Conservation (phyloP, 2,888 invertebrate genomes). For the Agrotis clavis region DNA sequence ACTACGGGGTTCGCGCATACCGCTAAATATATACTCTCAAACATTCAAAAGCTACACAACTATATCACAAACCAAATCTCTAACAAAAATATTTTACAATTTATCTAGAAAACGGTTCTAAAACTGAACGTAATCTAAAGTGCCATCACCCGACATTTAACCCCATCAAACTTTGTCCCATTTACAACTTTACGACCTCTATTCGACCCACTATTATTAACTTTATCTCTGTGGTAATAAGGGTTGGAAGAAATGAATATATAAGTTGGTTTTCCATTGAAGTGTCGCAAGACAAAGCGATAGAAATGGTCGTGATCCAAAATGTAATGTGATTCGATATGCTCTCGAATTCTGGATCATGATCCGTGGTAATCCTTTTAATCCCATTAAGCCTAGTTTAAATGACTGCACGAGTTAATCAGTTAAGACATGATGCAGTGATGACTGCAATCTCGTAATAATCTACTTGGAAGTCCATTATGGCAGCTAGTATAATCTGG, state of each 20-base stretch:
- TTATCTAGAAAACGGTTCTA: conserved; percentile 45
- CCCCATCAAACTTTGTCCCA: conserved; percentile 45
- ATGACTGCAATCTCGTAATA: background rate
- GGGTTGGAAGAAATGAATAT: background rate
- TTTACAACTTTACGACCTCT: conserved; percentile 1
- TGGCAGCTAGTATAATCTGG: too few species aligned
- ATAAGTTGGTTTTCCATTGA: conserved; percentile 3
- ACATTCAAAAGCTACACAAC: conserved; percentile 10
- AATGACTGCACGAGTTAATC: conserved; percentile 40
- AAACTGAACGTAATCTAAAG: conserved; percentile 49
- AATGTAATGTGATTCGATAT: conserved; percentile 55
- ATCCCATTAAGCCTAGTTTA: conserved; percentile 43
- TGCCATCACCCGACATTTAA: conserved; percentile 63
- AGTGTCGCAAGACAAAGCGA: conserved; percentile 19
- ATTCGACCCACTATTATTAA: background rate
- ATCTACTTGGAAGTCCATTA: background rate
- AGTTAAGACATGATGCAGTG: conserved; percentile 25
- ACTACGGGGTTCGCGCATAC: too few species aligned
- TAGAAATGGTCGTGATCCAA: conserved; percentile 47
- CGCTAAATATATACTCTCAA: background rate
- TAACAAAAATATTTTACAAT: conserved; percentile 32
- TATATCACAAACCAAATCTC: conserved; percentile 4
- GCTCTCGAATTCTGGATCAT: conserved; percentile 52
- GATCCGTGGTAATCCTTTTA: conserved; percentile 51
- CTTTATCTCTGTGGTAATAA: conserved; percentile 19